These are phyloP conservation scores for Patella caerulea DNA, from an alignment of 2,888 invertebrate species.

Conservation along the genomic window DNA sequence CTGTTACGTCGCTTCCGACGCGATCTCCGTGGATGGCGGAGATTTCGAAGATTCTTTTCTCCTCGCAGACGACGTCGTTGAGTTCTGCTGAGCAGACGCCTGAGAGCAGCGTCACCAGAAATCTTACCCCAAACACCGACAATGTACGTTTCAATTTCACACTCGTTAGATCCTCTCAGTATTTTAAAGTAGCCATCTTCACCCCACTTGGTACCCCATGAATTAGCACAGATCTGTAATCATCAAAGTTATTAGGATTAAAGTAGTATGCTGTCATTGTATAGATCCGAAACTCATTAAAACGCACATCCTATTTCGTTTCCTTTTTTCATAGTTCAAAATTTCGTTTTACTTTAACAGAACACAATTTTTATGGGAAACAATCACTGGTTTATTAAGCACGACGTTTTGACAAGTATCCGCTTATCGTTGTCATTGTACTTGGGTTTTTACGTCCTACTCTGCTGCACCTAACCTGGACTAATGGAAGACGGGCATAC, in stretches of 20 bases:
- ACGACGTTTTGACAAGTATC: too few species aligned
- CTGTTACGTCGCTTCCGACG: slow-evolving; percentile 8
- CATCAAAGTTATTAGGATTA: slow-evolving; percentile 11
- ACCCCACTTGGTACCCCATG: slow-evolving; percentile 94
- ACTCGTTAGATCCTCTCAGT: slow-evolving; percentile 86
- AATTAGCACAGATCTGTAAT: slow-evolving; percentile 88
- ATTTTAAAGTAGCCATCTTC: slow-evolving; percentile 93
- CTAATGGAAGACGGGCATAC: too few species aligned
- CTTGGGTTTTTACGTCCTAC: too few species aligned
- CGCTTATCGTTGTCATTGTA: too few species aligned
- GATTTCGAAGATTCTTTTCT: slow-evolving; percentile 8
- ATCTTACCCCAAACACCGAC: slow-evolving; percentile 80
- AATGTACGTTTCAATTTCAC: slow-evolving; percentile 91
- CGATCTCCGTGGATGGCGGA: slow-evolving; percentile 14
- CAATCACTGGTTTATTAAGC: too few species aligned
- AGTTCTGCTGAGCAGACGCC: slow-evolving; percentile 30
- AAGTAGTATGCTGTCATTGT: neutral
- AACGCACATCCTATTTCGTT: too few species aligned
- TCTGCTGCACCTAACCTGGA: too few species aligned
- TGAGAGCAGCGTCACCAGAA: slow-evolving; percentile 41
- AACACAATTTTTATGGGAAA: too few species aligned
- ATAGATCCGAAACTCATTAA: too few species aligned
- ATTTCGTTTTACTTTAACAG: too few species aligned
- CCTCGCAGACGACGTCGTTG: slow-evolving; percentile 35
- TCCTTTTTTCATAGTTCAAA: too few species aligned